Percentiles rank a stretch among this genome's conserved stretches.
These are phyloP conservation scores for Nibea coibor DNA, from an alignment of 2,113 vertebrate genomes.

Conservation along the genomic window DNA sequence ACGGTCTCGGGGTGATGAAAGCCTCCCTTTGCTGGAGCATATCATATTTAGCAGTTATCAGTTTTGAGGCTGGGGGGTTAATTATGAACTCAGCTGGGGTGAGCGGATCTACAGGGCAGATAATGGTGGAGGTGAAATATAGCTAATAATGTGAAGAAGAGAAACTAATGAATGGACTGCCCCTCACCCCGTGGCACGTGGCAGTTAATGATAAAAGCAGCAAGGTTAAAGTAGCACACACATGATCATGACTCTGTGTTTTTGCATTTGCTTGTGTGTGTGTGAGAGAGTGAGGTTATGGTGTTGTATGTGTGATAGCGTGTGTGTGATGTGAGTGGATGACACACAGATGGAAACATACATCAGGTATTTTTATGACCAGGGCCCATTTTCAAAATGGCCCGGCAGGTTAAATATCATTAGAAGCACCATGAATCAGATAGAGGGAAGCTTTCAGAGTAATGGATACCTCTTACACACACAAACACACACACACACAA, in stretches of 20 bases:
- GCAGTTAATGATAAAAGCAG: slow-evolving; percentile 42
- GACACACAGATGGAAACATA: slow-evolving; percentile 24
- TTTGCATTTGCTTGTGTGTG: neutral
- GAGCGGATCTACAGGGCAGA: slow-evolving; percentile 36
- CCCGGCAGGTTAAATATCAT: slow-evolving; percentile 57
- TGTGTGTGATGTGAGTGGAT: neutral
- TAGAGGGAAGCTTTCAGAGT: slow-evolving; percentile 54
- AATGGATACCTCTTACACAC: slow-evolving; percentile 44
- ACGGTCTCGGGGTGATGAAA: neutral
- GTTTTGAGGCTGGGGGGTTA: slow-evolving; percentile 22
- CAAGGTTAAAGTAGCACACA: slow-evolving; percentile 7
- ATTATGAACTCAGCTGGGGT: slow-evolving; percentile 28
- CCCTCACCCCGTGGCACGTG: neutral
- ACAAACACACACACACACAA: slow-evolving; percentile 16
- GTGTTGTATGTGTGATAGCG: too few relatives aligned
- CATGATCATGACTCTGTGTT: slow-evolving; percentile 2
- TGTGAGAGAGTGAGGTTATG: neutral
- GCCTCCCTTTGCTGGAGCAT: neutral
- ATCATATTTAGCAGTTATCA: slow-evolving; percentile 34
- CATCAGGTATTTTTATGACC: slow-evolving; percentile 28
- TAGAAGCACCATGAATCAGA: slow-evolving; percentile 48
- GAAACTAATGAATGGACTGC: slow-evolving; percentile 39
- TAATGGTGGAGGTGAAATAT: slow-evolving; percentile 40
- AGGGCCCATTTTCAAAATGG: slow-evolving; percentile 51
- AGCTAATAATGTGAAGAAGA: slow-evolving; percentile 34